A percentile compares a stretch with the other conserved stretches of the same genome.
phyloP scores from a whole-genome alignment of 2,888 invertebrate species.

The Eueremaeus valkanovi region DNA sequence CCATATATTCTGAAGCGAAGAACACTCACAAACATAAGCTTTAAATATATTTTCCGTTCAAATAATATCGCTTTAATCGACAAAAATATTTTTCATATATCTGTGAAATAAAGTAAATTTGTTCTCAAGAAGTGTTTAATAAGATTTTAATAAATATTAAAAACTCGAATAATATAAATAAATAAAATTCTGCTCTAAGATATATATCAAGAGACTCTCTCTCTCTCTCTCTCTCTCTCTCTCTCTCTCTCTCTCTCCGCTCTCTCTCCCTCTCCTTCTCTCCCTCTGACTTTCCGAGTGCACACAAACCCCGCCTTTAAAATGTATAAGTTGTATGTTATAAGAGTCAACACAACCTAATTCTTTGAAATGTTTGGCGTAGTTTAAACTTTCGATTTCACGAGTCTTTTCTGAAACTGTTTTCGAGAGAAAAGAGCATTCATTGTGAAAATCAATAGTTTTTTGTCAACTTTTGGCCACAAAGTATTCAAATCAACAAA shows the following conservation, averaged over 20 bases:
- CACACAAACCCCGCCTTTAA: conserved; percentile 17
- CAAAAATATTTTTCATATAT: background rate
- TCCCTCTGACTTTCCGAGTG: background rate
- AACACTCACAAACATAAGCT: background rate
- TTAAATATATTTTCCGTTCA: background rate
- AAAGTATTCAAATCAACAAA: background rate
- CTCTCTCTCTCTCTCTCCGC: background rate
- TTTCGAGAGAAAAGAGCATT: background rate
- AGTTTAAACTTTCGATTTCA: conserved; percentile 15
- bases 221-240: background rate
- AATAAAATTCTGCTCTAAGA: conserved; percentile 1
- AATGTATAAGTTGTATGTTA: background rate
- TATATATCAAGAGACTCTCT: background rate
- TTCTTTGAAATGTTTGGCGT: conserved; percentile 2
- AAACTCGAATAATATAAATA: conserved; percentile 1
- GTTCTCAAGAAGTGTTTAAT: background rate
- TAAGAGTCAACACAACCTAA: conserved; percentile 31
- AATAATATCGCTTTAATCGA: background rate
- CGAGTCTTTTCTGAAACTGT: background rate
- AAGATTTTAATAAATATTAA: background rate
- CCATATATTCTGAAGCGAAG: background rate
- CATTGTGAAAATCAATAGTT: background rate
- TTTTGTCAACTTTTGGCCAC: background rate
- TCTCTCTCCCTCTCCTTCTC: background rate
- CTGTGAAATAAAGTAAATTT: too few species aligned